Evolutionary conservation across 1,140 invertebrate genomes (phyloP), one percentile per base, ranked within the genome.

Genomic region (Zophobas atratus): DNA sequence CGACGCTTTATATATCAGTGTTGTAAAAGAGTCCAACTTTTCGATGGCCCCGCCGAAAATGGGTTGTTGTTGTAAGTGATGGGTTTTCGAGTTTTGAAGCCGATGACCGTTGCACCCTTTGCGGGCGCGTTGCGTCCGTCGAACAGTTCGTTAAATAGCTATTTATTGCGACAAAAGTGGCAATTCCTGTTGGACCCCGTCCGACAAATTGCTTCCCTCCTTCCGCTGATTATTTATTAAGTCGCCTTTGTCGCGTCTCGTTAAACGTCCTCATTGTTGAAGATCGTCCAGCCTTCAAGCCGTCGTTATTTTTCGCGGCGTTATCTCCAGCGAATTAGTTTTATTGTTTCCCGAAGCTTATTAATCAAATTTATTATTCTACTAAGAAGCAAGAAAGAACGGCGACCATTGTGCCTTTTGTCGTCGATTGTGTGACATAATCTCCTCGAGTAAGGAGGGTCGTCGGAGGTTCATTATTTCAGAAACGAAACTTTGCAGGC

Each of bases 361-460:
- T 70, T 67, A 74, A 78, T 74, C 71, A 74, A 78, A 74, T 78
- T 78, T 78, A 75, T 74, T 77, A 74, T 74, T 77, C 77, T 2
- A 38, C 36, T 1, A 43, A 70, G 75, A 56, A 60, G 33, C 33
- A 73, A 74, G 46, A 46, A 49, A 56, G 49, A 56, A 75, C 35
- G 56, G 72, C 34, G 55, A 20, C 39, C 38, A 73, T 53, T 63
- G 70, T 71, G 70, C 56, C 77, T 60, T 78, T 78, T 78, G 77
- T 75, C 55, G 46, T 70, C 63, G 71, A 75, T 70, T 78, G 72
- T 75, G 77, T 74, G 35, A 63, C 49, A 48, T 78, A 75, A 78
- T 78, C 77, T 75, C 55, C 70, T 74, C 73, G 60, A n/a, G 5
- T 39, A 39, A 33, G 32, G 38, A 20, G 55, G 76, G 70, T 39